Percentiles rank a stretch among this genome's conserved stretches.
phyloP scores from a whole-genome alignment of 2,113 vertebrate species.

The Sebastes fasciatus region DNA sequence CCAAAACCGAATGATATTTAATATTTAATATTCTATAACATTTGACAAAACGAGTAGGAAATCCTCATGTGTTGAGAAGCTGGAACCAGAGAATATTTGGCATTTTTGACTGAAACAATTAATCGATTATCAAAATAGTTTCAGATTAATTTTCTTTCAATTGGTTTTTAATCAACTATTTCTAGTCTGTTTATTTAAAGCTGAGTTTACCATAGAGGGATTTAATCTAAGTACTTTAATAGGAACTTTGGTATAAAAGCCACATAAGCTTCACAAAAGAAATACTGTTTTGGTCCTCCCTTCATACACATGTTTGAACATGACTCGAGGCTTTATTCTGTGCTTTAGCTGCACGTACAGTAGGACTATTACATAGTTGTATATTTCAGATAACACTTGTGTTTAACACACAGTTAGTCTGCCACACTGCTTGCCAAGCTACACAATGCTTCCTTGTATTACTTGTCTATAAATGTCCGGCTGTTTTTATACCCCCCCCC shows the following conservation, averaged over 20 bases:
- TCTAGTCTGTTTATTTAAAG: background rate
- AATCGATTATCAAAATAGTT: background rate
- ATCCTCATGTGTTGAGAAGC: background rate
- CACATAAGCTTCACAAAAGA: background rate
- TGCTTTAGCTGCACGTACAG: background rate
- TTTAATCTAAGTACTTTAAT: background rate
- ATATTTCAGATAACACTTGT: background rate
- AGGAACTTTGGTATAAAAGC: background rate
- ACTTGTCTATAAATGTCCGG: slow-evolving; percentile 5
- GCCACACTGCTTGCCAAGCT: slow-evolving; percentile 11
- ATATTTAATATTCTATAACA: background rate
- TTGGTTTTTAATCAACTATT: no score
- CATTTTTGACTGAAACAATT: background rate
- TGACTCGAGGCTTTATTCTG: background rate
- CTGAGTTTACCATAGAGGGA: background rate
- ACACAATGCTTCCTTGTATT: slow-evolving; percentile 28
- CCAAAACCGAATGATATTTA: background rate
- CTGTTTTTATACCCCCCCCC: slow-evolving; percentile 29
- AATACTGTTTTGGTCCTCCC: background rate
- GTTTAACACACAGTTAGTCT: background rate
- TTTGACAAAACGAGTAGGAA: background rate
- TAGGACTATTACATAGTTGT: background rate
- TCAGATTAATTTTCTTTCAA: background rate
- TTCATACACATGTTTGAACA: background rate
- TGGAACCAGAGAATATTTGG: background rate